A percentile compares a stretch with the other conserved stretches of the same genome.
These are phyloP conservation scores for Galbula dea DNA, from an alignment of 2,113 vertebrate species.

Conservation along the genomic window DNA sequence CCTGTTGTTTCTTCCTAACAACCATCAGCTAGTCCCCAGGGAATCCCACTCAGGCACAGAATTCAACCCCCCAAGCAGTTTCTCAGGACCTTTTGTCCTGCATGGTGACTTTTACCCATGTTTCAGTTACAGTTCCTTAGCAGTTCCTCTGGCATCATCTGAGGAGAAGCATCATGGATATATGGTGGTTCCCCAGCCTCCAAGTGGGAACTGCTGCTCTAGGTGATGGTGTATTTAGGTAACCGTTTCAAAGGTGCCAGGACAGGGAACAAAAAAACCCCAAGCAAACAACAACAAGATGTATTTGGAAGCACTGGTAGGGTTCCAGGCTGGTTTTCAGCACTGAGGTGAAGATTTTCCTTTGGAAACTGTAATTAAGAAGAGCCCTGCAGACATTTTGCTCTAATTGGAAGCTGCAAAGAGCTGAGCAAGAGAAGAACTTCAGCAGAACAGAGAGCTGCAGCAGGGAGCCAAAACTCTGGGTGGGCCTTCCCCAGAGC, in stretches of 20 bases:
- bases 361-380: background rate
- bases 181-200: background rate
- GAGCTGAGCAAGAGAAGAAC: background rate
- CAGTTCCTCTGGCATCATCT: background rate
- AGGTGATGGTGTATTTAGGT: background rate
- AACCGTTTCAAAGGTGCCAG: background rate
- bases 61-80: background rate
- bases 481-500: slow-evolving; percentile 2
- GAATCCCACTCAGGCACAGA: background rate
- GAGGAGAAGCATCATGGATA: background rate
- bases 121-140: background rate
- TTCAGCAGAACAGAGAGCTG: background rate
- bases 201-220: background rate
- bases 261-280: background rate
- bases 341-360: background rate
- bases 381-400: background rate
- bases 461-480: background rate
- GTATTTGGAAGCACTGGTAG: background rate
- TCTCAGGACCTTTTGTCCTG: background rate
- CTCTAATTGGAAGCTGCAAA: background rate
- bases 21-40: background rate
- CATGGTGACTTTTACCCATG: background rate
- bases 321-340: background rate
- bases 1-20: background rate
- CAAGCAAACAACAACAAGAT: background rate